Percentiles rank a stretch among this genome's conserved stretches.
Evolutionary conservation across 2,113 vertebrate species (phyloP).

Genomic region (Phalacrocorax aristotelis): DNA sequence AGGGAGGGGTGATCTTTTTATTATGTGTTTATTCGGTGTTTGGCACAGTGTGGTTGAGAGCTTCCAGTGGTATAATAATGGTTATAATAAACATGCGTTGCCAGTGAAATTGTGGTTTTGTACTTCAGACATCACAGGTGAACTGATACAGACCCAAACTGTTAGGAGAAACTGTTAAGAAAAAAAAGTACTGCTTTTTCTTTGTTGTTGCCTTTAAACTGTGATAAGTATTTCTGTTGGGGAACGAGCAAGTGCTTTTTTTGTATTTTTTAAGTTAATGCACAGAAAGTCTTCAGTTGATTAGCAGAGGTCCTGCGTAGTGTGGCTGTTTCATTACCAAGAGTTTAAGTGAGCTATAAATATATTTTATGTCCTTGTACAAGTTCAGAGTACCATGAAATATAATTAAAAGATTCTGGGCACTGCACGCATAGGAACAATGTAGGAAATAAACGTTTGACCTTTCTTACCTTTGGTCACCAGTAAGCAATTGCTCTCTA

Average conservation of each 20-base stretch:
- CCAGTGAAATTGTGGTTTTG: neutral
- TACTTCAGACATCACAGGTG: neutral
- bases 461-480: slow-evolving; percentile 49
- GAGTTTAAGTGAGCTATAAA: slow-evolving; percentile 65
- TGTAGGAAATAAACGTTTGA: slow-evolving; percentile 43
- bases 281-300: slow-evolving; percentile 34
- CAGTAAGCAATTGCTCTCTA: slow-evolving; percentile 15
- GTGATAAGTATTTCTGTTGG: neutral
- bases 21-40: neutral
- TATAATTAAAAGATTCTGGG: slow-evolving; percentile 59
- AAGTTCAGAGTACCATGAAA: slow-evolving; percentile 59
- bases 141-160: slow-evolving; percentile 6
- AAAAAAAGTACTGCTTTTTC: neutral
- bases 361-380: slow-evolving; percentile 55
- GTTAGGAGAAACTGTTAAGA: neutral
- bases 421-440: neutral
- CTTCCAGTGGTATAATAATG: neutral
- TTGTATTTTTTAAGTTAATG: slow-evolving; percentile 17
- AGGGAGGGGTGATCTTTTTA: neutral
- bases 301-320: slow-evolving; percentile 33
- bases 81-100: neutral
- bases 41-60: neutral
- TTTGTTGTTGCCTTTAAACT: slow-evolving; percentile 1
- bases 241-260: neutral
- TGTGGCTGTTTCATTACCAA: slow-evolving; percentile 43